Evolutionary conservation across 1,140 invertebrate species (phyloP).

Genomic region (Pseudomyrmex pallidus): DNA sequence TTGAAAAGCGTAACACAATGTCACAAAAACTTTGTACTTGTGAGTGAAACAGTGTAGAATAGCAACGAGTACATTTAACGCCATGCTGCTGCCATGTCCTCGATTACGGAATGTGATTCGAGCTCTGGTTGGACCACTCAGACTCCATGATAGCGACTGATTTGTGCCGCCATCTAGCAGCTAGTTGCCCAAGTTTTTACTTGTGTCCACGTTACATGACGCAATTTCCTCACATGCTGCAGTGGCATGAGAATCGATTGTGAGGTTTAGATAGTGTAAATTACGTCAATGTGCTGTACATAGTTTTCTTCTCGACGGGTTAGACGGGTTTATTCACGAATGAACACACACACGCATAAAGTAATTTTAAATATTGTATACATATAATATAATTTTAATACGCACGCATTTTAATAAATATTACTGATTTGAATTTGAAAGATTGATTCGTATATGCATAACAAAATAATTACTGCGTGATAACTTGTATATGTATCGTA

Average conservation of each 20-base stretch:
- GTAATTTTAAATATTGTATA: no score
- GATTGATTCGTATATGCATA: no score
- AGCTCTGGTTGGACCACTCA: constrained; percentile 76
- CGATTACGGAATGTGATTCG: constrained; percentile 76
- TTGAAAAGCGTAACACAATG: constrained; percentile 33
- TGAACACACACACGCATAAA: no score
- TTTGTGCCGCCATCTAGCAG: constrained; percentile 82
- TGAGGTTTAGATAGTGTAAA: neutral
- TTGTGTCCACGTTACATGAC: constrained; percentile 77
- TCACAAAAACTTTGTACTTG: constrained; percentile 57
- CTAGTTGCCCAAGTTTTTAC: constrained; percentile 74
- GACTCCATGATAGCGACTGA: constrained; percentile 72
- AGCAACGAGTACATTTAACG: constrained; percentile 34
- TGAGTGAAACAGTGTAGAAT: neutral
- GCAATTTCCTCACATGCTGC: constrained; percentile 11
- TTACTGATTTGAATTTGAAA: no score
- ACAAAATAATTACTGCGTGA: no score
- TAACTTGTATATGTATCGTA: no score
- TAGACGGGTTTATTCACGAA: neutral
- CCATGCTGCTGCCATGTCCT: constrained; percentile 68
- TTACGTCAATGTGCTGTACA: constrained; percentile 11
- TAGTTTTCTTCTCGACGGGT: neutral
- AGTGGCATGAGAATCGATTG: constrained; percentile 53
- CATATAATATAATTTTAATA: no score
- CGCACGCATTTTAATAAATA: no score